phyloP scores from a whole-genome alignment of 2,797 vertebrate genomes.

The Artibeus lituratus region DNA sequence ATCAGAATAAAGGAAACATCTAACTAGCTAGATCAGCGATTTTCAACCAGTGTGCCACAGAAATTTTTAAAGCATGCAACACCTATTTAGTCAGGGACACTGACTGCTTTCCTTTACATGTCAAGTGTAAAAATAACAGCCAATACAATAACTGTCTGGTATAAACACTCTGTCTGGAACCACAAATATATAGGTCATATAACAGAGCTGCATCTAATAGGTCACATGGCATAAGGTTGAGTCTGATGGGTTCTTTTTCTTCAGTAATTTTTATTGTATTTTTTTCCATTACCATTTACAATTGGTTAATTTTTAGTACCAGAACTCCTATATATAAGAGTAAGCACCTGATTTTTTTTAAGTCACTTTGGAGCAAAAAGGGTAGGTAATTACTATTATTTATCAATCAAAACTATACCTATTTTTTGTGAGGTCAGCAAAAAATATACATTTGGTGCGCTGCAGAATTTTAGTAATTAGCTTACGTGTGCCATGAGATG shows the following conservation, averaged over 20 bases:
- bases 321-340: neutral
- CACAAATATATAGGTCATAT: neutral
- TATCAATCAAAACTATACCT: neutral
- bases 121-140: neutral
- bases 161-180: neutral
- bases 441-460: neutral
- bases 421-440: neutral
- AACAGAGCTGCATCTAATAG: neutral
- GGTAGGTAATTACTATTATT: neutral
- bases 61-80: neutral
- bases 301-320: neutral
- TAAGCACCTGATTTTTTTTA: neutral
- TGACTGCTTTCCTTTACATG: neutral
- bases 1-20: neutral
- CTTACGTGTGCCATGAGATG: neutral
- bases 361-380: neutral
- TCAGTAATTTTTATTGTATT: too few species aligned
- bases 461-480: neutral
- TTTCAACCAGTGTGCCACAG: neutral
- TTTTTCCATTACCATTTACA: too few species aligned
- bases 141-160: neutral
- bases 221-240: neutral
- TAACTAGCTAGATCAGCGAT: neutral
- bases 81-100: neutral
- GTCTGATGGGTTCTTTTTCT: neutral